Evolutionary conservation across 23 tunicate genomes (phyloP), one percentile per base, ranked within the genome.

Genomic region (Botrylloides violaceus): DNA sequence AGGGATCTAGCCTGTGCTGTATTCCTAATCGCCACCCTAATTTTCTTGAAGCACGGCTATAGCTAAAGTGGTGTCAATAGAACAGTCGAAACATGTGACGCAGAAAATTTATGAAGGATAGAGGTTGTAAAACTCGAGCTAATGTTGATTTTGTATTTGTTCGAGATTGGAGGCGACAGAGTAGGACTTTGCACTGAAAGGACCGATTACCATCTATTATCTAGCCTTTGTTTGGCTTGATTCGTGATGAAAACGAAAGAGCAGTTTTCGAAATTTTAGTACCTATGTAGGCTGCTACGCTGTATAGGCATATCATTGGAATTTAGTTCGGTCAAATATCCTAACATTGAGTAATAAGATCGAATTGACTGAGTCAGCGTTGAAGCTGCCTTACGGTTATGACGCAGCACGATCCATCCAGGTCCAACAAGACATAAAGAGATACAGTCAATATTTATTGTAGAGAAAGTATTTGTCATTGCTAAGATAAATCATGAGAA

Each of bases 401-500:
- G 53, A 43, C 53, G 53, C 53, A 9, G 53, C 15, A 9, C 53
- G 53, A 43, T 43, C 53, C 53, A 43, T 43, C 53, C 53, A 43
- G 53, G 15, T 43, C 53, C 53, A 43, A 43, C 53, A 43, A 43
- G 53, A 43, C 53, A 43, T 43, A 43, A 43, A 43, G 53, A 43
- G 53, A 43, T 43, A 43, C 53, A 43, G 53, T 43, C 53, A 43
- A 43, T 43, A 43, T 43, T 43, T 43, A 43, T 43, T 15, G 53
- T 43, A 9, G 53, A 43, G 53, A 43, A 43, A 43, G 53, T 43
- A 43, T 43, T 43, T 43, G 53, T 43, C 53, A 43, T 43, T 43
- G 53, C 53, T 43, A 43, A 43, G 53, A 43, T 43, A 43, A 43
- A 43, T 43, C 15, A 43, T 43, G 53, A 7, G 15, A 43, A 43